Percentiles rank a stretch among this genome's conserved stretches.
Conservation (phyloP, 2,797 vertebrate genomes). For the Clamator glandarius region DNA sequence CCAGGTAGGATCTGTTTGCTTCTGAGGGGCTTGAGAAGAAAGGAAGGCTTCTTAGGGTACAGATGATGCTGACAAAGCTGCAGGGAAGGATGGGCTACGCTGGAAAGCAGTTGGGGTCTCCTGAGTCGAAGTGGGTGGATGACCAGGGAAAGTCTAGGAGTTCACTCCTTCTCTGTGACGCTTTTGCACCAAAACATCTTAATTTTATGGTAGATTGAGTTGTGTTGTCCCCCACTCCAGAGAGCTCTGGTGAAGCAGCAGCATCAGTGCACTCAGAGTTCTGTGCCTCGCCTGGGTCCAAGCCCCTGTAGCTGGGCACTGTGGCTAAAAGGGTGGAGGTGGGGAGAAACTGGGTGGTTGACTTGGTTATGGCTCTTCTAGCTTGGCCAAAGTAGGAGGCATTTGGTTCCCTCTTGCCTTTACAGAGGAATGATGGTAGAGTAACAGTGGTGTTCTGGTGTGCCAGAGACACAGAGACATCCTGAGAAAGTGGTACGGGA, state of each 20-base stretch:
- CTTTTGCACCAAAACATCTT: not conserved
- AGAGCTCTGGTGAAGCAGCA: not conserved
- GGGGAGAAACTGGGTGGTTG: not conserved
- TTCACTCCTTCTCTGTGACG: not conserved
- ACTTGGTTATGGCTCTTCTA: not conserved
- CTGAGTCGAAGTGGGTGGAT: not conserved
- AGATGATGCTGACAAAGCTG: not conserved
- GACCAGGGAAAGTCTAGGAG: not conserved
- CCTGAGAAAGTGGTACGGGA: rapidly evolving
- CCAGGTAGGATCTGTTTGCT: conserved; percentile 57
- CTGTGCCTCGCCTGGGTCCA: not conserved
- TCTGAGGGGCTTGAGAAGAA: not conserved
- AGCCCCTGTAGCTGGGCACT: not conserved
- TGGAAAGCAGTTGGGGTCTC: not conserved
- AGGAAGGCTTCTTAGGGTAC: not conserved
- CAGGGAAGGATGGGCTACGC: not conserved
- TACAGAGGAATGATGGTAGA: not conserved
- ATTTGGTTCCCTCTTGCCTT: not conserved
- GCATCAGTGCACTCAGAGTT: not conserved
- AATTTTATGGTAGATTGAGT: not conserved
- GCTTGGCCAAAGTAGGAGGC: not conserved
- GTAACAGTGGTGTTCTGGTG: not conserved
- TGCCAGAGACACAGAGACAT: not conserved
- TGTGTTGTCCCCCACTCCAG: too few relatives aligned
- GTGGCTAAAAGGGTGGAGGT: not conserved